Evolutionary conservation across 1,140 invertebrate genomes (phyloP).

Genomic region (Stratiolaelaps scimitus): DNA sequence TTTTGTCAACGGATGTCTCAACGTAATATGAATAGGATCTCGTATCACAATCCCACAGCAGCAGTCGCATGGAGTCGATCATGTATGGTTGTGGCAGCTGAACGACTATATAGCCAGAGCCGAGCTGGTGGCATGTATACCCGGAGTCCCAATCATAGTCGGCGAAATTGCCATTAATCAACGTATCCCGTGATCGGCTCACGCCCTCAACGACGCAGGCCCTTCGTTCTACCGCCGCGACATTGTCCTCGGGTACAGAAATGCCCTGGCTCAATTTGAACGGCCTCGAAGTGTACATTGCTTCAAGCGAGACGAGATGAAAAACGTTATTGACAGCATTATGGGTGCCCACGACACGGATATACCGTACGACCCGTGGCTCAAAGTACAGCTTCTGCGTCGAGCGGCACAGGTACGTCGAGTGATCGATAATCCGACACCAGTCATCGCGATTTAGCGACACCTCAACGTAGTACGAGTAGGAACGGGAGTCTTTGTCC

Average conservation of each 20-base stretch:
- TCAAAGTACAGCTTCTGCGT: constrained; percentile 93
- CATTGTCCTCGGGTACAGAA: constrained; percentile 70
- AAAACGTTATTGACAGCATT: constrained; percentile 94
- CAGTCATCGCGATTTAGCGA: constrained; percentile 92
- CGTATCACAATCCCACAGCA: constrained; percentile 97
- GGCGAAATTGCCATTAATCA: constrained; percentile 83
- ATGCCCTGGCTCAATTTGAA: constrained; percentile 52
- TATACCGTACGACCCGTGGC: constrained; percentile 67
- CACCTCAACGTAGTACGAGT: constrained; percentile 92
- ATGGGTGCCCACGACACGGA: constrained; percentile 78
- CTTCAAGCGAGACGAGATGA: constrained; percentile 81
- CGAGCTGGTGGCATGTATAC: constrained; percentile 96
- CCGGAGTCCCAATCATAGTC: constrained; percentile 97
- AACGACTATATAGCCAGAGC: constrained; percentile 81
- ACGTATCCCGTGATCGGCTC: constrained; percentile 76
- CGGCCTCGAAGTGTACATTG: constrained; percentile 61
- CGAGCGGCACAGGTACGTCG: constrained; percentile 76
- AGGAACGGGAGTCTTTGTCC: constrained; percentile 82
- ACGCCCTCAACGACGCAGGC: constrained; percentile 89
- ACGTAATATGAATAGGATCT: constrained; percentile 89
- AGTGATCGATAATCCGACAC: constrained; percentile 81
- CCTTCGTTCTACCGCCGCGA: constrained; percentile 72
- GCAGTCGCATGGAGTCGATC: constrained; percentile 70
- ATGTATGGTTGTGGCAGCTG: constrained; percentile 93
- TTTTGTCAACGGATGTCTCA: constrained; percentile 82